Base-by-base conservation (phyloP, 2,888 invertebrate genomes). In the Ochropacha duplaris region DNA sequence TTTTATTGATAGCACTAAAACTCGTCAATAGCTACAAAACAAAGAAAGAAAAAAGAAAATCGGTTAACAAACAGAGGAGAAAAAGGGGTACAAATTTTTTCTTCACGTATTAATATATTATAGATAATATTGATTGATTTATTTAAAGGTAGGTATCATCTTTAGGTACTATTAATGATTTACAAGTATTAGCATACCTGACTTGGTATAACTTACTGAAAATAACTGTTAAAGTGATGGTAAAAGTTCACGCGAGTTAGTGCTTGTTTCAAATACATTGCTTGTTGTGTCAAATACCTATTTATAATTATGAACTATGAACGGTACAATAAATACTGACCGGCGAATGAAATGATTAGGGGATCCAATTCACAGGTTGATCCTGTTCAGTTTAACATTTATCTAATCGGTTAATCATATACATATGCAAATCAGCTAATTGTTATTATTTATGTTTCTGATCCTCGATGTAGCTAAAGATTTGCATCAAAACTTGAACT, bases 231-330 rank as follows among this genome's bases (percentile, higher is more conserved):
- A 9, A 9, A 19, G 19, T 19, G 44, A 6, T 19, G 44, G 44
- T 19, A 19, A 19, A 19, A 44, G 44, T 44, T 44, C 44, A 44
- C 16, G 44, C 44, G 57, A 57, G 57, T 51, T 60, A 62, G 61
- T 66, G 61, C 66, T 58, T 64, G 59, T 59, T 56, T 59, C 57
- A 31, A 31, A 31, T 58, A 56, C 9, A 16, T 14, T 36, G 39
- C 39, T 44, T 44, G 54, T 54, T 56, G 65, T 66, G 57, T 59
- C 58, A 59, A 58, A 62, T 24, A n/a, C n/a, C n/a, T n/a, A n/a
- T n/a, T n/a, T n/a, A n/a, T n/a, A n/a, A n/a, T 54, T 49, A 54
- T 52, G 55, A 55, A 58, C 49, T 54, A 24, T 49, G 54, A 44
- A 50, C 54, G 54, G 34, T 51, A 50, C 54, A 34, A 36, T 11